A percentile compares a stretch with the other conserved stretches of the same genome.
phyloP scores from a whole-genome alignment of 2,888 invertebrate genomes.

The Drosophila greeni region DNA sequence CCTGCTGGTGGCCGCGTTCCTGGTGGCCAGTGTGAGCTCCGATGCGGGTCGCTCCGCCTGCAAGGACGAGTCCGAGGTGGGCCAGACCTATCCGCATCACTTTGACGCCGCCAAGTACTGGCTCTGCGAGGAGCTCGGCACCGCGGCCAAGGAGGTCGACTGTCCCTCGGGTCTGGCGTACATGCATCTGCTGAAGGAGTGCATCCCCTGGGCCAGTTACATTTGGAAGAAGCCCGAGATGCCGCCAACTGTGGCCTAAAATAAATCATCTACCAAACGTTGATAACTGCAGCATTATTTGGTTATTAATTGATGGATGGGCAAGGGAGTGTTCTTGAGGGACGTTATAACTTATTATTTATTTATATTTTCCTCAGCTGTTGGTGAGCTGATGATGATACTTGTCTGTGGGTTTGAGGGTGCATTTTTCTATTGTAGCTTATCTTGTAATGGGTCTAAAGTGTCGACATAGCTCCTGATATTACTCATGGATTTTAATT shows the following conservation, averaged over 20 bases:
- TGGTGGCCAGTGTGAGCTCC: conserved; percentile 43
- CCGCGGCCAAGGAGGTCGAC: conserved; percentile 61
- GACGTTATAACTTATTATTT: background rate
- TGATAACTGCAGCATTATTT: conserved; percentile 31
- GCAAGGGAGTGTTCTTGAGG: too few relatives aligned
- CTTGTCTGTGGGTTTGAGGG: too few relatives aligned
- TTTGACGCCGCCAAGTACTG: conserved; percentile 76
- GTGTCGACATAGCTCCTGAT: too few relatives aligned
- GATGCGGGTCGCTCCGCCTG: conserved; percentile 76
- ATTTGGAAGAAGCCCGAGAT: conserved; percentile 74
- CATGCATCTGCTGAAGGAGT: conserved; percentile 73
- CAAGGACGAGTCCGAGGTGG: conserved; percentile 64
- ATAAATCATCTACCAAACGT: conserved; percentile 13
- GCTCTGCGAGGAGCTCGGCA: conserved; percentile 68
- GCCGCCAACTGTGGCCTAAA: conserved; percentile 73
- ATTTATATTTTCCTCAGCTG: background rate
- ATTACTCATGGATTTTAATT: background rate
- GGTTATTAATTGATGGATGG: conserved; percentile 8
- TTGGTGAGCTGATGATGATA: background rate
- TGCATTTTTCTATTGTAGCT: background rate
- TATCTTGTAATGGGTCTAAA: background rate
- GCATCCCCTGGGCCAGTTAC: conserved; percentile 76
- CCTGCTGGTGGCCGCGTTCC: conserved; percentile 50
- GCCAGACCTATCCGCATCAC: conserved; percentile 72
- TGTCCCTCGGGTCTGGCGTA: conserved; percentile 73